These are phyloP conservation scores for Pteruthius melanotis DNA, from an alignment of 2,113 vertebrate genomes.

Conservation along the genomic window DNA sequence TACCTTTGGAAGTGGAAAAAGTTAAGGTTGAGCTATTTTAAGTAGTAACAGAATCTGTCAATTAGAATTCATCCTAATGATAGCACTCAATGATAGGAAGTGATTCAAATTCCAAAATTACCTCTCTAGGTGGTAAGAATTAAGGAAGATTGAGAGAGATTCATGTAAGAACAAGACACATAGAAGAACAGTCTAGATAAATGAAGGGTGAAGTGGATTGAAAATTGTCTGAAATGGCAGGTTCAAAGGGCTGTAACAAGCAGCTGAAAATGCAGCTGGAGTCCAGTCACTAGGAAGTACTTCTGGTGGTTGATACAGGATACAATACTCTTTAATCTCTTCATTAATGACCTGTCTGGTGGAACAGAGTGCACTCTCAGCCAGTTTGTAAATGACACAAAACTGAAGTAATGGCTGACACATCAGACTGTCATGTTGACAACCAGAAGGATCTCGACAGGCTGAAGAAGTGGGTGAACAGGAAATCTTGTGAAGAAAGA, in stretches of 20 bases:
- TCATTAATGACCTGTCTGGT: not conserved
- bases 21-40: not conserved
- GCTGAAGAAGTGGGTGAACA: not conserved
- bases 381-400: not conserved
- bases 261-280: not conserved
- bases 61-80: not conserved
- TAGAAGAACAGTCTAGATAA: not conserved
- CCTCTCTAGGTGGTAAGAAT: not conserved
- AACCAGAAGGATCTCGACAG: not conserved
- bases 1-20: not conserved
- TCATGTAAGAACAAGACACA: not conserved
- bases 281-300: not conserved
- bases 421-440: not conserved
- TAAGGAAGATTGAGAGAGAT: not conserved
- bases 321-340: not conserved
- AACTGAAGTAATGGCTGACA: not conserved
- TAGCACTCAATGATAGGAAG: not conserved
- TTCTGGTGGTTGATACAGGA: fast-evolving
- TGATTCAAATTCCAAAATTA: not conserved
- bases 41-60: not conserved
- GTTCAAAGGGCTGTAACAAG: not conserved
- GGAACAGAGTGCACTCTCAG: not conserved
- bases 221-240: not conserved
- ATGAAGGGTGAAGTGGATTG: not conserved
- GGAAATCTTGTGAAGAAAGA: not conserved